A percentile compares a stretch with the other conserved stretches of the same genome.
These are phyloP conservation scores for Candidula unifasciata DNA, from an alignment of 2,888 invertebrate species.

Conservation along the genomic window DNA sequence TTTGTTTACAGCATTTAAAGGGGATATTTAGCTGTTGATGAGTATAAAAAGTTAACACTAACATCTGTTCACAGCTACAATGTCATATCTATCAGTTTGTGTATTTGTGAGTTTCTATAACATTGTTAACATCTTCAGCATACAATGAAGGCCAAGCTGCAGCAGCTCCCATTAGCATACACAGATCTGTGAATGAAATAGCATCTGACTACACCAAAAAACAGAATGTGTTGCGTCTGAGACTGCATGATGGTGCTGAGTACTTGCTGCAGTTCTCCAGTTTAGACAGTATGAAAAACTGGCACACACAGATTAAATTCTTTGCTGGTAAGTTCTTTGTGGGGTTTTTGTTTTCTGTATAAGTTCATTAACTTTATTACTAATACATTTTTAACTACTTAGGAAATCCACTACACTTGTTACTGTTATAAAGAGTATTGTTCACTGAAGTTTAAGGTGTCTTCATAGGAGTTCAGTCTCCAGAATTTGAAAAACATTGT, in stretches of 20 bases:
- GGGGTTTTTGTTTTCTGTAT: no score
- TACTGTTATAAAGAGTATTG: no score
- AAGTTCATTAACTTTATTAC: no score
- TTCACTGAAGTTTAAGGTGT: no score
- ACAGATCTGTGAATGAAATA: constrained; percentile 88
- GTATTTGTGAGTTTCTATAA: background rate
- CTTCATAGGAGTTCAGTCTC: no score
- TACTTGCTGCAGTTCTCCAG: constrained; percentile 90
- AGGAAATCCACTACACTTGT: no score
- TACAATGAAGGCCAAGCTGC: constrained; percentile 92
- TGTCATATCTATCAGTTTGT: background rate
- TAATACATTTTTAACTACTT: no score
- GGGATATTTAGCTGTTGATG: no score
- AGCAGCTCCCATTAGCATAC: constrained; percentile 88
- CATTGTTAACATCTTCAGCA: constrained; percentile 79
- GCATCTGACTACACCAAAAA: constrained; percentile 97
- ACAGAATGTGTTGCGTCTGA: constrained; percentile 86
- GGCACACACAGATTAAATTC: constrained; percentile 94
- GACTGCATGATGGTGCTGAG: constrained; percentile 93
- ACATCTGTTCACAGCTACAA: no score
- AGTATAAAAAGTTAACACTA: no score
- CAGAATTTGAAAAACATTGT: no score
- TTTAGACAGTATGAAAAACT: constrained; percentile 88
- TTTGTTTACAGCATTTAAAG: no score
- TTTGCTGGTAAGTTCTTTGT: constrained; percentile 83